Evolutionary conservation across 2,113 vertebrate species (phyloP).

Genomic region (Xiphorhynchus elegans): DNA sequence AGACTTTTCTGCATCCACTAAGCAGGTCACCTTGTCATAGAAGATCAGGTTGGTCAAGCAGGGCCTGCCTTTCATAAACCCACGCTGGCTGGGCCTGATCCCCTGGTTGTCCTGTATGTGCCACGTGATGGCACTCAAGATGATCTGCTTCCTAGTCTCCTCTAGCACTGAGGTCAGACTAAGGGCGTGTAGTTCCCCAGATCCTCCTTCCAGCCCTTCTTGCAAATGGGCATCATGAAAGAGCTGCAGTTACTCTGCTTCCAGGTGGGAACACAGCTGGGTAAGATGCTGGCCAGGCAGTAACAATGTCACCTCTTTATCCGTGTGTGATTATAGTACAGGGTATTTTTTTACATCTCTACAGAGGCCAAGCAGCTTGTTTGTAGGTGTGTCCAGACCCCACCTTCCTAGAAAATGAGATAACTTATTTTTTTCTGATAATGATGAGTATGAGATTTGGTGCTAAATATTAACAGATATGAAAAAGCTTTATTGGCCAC

Average conservation of each 20-base stretch:
- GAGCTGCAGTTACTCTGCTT: rapidly evolving
- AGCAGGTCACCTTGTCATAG: not conserved
- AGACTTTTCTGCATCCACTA: not conserved
- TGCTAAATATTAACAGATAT: not conserved
- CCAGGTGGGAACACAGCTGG: not conserved
- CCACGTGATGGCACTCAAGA: not conserved
- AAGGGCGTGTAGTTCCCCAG: not conserved
- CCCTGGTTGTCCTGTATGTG: not conserved
- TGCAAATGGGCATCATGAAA: not conserved
- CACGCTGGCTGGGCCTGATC: not conserved
- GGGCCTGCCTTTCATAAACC: not conserved
- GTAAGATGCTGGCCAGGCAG: not conserved
- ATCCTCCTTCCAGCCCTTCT: not conserved
- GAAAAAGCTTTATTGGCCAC: not conserved
- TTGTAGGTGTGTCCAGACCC: not conserved
- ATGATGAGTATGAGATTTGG: not conserved
- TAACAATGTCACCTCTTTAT: not conserved
- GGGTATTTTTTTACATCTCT: not conserved
- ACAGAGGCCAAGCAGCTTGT: not conserved
- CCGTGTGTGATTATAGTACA: not conserved
- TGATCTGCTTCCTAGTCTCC: not conserved
- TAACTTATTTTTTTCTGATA: not conserved
- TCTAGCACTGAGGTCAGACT: not conserved
- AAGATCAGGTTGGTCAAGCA: not conserved
- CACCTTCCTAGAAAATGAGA: not conserved